Conservation (phyloP, 2,888 invertebrate genomes). For the Salpingus planirostris region DNA sequence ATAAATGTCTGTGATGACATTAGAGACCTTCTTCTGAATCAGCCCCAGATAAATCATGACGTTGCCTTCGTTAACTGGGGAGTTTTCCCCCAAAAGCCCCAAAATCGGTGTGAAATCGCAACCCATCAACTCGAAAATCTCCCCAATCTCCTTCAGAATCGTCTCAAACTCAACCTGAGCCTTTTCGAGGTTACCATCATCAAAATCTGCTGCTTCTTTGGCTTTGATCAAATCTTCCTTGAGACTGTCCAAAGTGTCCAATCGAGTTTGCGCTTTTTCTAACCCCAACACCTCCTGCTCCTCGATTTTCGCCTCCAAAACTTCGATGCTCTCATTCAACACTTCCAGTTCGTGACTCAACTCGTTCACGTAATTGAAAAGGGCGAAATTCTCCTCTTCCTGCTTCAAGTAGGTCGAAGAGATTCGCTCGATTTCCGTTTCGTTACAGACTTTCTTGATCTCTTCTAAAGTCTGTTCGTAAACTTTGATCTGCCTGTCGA, state of each 20-base stretch:
- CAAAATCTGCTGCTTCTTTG: slow-evolving; percentile 35
- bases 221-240: slow-evolving; percentile 45
- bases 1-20: slow-evolving; percentile 51
- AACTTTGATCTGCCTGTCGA: slow-evolving; percentile 60
- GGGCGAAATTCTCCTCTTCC: slow-evolving; percentile 85
- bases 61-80: slow-evolving; percentile 64
- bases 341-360: slow-evolving; percentile 74
- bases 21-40: slow-evolving; percentile 65
- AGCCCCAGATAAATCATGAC: slow-evolving; percentile 75
- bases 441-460: slow-evolving; percentile 56
- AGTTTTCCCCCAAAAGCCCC: slow-evolving; percentile 57
- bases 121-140: slow-evolving; percentile 51
- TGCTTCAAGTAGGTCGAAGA: slow-evolving; percentile 69
- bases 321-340: slow-evolving; percentile 56
- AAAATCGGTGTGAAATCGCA: slow-evolving; percentile 68
- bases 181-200: slow-evolving; percentile 22
- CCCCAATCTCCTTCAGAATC: slow-evolving; percentile 22
- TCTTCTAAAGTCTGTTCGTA: slow-evolving; percentile 68
- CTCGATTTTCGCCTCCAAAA: slow-evolving; percentile 55
- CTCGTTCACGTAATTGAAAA: slow-evolving; percentile 87
- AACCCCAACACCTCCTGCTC: slow-evolving; percentile 53
- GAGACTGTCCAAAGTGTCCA: slow-evolving; percentile 52
- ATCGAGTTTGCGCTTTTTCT: slow-evolving; percentile 50
- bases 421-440: slow-evolving; percentile 57
- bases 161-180: slow-evolving; percentile 22